Percentiles rank a stretch among this genome's conserved stretches.
Evolutionary conservation across 2,113 vertebrate species (phyloP).

Genomic region (Takifugu flavidus): DNA sequence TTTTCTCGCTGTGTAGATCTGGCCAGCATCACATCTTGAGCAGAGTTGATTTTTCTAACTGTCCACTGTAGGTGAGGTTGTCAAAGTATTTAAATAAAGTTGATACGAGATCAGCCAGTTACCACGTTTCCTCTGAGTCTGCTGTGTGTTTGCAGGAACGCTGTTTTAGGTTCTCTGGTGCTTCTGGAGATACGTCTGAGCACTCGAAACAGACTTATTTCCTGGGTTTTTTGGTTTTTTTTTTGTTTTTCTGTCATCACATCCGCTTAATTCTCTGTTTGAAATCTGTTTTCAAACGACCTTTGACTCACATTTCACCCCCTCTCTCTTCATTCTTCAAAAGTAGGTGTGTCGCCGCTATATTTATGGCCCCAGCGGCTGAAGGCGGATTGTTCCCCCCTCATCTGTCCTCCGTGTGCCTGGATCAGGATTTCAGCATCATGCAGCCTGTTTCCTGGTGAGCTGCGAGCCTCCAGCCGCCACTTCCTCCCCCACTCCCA

Average conservation of each 20-base stretch:
- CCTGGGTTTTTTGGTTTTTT: background rate
- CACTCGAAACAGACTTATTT: constrained; percentile 1
- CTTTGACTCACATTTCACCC: background rate
- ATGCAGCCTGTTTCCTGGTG: constrained; percentile 40
- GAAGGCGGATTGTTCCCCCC: background rate
- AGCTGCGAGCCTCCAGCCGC: constrained; percentile 20
- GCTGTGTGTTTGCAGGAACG: background rate
- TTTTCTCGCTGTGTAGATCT: constrained; percentile 53
- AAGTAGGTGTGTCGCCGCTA: constrained; percentile 2
- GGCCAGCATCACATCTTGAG: constrained; percentile 55
- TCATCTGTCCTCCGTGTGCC: background rate
- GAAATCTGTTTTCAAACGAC: background rate
- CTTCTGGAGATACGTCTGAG: too few relatives aligned
- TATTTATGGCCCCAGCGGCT: constrained; percentile 5
- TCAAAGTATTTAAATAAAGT: constrained; percentile 78
- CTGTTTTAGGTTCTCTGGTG: too few relatives aligned
- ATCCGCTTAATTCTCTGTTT: background rate
- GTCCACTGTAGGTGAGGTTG: constrained; percentile 71
- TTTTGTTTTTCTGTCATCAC: background rate
- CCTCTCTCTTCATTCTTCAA: background rate
- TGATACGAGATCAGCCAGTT: constrained; percentile 56
- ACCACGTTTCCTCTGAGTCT: background rate
- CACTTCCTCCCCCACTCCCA: constrained; percentile 61
- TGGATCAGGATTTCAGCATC: constrained; percentile 27
- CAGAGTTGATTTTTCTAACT: constrained; percentile 73